Evolutionary conservation across 2,113 vertebrate species (phyloP).

Genomic region (Progne subis): DNA sequence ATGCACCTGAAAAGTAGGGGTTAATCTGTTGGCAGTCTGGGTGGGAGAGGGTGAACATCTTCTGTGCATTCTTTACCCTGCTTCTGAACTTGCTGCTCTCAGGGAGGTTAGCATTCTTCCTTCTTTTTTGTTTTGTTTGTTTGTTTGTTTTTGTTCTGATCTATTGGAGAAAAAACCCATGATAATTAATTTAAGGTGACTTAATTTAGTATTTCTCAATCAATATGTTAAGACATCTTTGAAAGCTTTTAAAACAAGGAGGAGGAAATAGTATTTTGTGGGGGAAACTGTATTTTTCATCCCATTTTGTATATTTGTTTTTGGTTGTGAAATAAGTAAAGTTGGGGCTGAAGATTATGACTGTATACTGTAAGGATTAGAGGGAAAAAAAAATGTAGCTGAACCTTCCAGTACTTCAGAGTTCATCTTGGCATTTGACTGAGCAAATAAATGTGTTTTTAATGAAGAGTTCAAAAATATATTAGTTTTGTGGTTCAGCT

Average conservation of each 20-base stretch:
- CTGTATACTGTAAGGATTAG: background rate
- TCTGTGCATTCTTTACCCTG: background rate
- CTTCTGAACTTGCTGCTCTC: background rate
- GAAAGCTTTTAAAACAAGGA: background rate
- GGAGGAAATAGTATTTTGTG: background rate
- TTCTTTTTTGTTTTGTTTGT: background rate
- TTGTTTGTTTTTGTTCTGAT: no score
- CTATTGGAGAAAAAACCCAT: background rate
- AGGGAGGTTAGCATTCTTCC: no score
- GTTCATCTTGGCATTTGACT: slow-evolving; percentile 35
- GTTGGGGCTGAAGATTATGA: background rate
- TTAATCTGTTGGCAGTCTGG: background rate
- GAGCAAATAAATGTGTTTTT: slow-evolving; percentile 60
- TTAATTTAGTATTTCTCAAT: background rate
- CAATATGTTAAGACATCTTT: background rate
- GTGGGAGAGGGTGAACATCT: background rate
- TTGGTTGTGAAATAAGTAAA: background rate
- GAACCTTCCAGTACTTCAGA: slow-evolving; percentile 14
- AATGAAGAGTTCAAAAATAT: slow-evolving; percentile 45
- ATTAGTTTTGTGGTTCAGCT: slow-evolving; percentile 58
- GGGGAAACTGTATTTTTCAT: background rate
- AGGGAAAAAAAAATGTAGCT: background rate
- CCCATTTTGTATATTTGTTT: background rate
- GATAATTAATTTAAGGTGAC: background rate
- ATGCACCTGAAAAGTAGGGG: background rate